phyloP scores from a whole-genome alignment of 2,888 invertebrate genomes.

The Clitarchus hookeri region DNA sequence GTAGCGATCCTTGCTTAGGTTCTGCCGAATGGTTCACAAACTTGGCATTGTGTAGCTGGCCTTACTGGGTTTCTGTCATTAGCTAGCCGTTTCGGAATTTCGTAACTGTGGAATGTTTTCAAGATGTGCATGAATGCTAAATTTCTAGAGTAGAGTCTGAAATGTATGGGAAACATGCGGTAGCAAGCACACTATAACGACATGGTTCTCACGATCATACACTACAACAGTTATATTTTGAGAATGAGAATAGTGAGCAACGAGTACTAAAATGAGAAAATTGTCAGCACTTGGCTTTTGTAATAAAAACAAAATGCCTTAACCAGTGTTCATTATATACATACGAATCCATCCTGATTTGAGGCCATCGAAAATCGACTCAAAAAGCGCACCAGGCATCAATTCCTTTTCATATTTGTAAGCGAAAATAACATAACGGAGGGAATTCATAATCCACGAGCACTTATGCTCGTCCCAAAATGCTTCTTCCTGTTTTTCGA shows the following conservation, averaged over 20 bases:
- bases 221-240: background rate
- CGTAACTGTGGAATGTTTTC: background rate
- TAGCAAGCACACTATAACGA: background rate
- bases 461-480: too few species aligned
- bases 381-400: background rate
- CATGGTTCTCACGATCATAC: background rate
- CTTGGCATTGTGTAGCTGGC: background rate
- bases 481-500: too few species aligned
- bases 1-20: background rate
- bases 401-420: too few species aligned
- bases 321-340: background rate
- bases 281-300: background rate
- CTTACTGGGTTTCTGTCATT: background rate
- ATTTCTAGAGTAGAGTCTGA: background rate
- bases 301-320: slow-evolving; percentile 5
- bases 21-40: background rate
- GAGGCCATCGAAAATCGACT: background rate
- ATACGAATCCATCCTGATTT: background rate
- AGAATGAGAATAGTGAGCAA: slow-evolving; percentile 19
- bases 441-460: too few species aligned
- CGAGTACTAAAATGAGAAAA: background rate
- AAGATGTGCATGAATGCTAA: background rate
- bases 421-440: too few species aligned
- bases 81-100: background rate
- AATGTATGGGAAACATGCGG: background rate